Percentiles rank a stretch among this genome's conserved stretches.
Conservation (phyloP, 2,797 vertebrate species). For the Pangasius krempfi region DNA sequence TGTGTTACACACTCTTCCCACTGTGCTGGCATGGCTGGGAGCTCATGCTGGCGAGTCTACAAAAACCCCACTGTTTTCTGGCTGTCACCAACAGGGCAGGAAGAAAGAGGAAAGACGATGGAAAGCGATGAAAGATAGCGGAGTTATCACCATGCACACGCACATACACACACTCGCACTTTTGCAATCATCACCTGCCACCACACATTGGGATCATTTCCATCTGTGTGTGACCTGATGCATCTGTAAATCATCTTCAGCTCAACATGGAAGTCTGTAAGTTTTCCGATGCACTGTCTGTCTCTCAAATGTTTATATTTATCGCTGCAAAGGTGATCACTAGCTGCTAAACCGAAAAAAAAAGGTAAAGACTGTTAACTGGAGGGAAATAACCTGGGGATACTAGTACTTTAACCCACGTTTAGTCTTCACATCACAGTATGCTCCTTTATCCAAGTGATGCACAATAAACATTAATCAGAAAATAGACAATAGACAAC, state of each 20-base stretch:
- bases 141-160: conserved; percentile 31
- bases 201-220: conserved; percentile 40
- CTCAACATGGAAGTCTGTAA: neutral
- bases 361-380: neutral
- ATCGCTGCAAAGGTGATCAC: neutral
- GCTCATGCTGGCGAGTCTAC: conserved; percentile 55
- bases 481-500: neutral
- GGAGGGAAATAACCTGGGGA: neutral
- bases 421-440: neutral
- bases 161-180: conserved; percentile 11
- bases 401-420: neutral
- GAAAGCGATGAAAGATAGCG: conserved; percentile 51
- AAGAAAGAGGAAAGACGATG: conserved; percentile 52
- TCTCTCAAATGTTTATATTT: neutral
- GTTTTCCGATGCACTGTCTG: neutral
- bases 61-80: conserved; percentile 59
- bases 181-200: conserved; percentile 31
- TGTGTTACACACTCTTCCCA: conserved; percentile 54
- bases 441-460: neutral
- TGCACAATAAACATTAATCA: neutral
- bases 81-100: conserved; percentile 57
- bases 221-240: conserved; percentile 24
- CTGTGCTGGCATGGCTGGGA: conserved; percentile 55
- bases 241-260: conserved; percentile 36
- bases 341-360: neutral